Evolutionary conservation across 2,888 invertebrate genomes (phyloP), one percentile per base, ranked within the genome.

Genomic region (Shargacucullia verbasci): DNA sequence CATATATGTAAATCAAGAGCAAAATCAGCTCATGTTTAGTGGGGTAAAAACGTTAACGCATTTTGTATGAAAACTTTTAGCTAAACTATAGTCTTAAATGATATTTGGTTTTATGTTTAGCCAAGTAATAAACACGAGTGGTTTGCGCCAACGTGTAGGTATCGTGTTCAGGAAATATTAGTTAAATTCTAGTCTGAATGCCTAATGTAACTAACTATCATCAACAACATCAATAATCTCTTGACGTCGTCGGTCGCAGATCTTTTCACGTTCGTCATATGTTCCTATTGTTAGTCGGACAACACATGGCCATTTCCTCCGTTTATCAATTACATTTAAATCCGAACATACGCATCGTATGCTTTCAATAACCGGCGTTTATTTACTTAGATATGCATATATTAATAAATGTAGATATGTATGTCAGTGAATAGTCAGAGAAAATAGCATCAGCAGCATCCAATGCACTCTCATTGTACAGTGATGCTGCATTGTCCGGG

Each of bases 401-500:
- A 25, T 27, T 25, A 31, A 35, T 41, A 37, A 14, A 31, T 35
- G 25, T 33, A 14, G 25, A 13, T n/a, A 33, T 6, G 15, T 15
- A 20, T 33, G 29, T 37, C 14, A 35, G 44, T 53, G 15, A 25
- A 43, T 15, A 5, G 8, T 10, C 12, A 12, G 25, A 31, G 27
- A 33, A 50, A 48, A 46, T 67, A 45, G 29, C 59, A 70, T 67
- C 64, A 74, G 60, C 61, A 64, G 58, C 61, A 61, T 55, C 52
- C 47, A 49, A 58, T 70, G 65, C 63, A 58, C 71, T 29, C 59
- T 69, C 59, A 70, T 65, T n/a, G n/a, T n/a, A n/a, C n/a, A n/a
- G n/a, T 59, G 75, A 80, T 79, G 79, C 76, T 62, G 78, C 76
- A 81, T 82, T 83, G 82, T 81, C 79, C 79, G 62, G 68, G 71